Evolutionary conservation across 2,888 invertebrate species (phyloP).

Genomic region (Scelioninae gen. 2): DNA sequence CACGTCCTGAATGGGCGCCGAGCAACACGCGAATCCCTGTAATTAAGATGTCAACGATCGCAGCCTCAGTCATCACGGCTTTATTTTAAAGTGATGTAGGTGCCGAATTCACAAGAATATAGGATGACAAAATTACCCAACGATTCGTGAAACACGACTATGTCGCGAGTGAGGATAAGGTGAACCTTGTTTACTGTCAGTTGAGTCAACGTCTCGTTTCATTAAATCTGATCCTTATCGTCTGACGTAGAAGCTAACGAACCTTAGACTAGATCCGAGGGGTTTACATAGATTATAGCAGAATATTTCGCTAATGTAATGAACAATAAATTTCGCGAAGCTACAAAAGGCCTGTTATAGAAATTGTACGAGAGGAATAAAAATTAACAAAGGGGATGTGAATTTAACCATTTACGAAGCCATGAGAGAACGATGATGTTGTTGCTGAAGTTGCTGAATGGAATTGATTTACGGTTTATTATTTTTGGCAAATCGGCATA

Average conservation of each 20-base stretch:
- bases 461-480: no score
- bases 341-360: slow-evolving; percentile 48
- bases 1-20: no score
- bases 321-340: slow-evolving; percentile 62
- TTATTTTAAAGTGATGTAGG: slow-evolving; percentile 43
- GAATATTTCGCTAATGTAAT: slow-evolving; percentile 59
- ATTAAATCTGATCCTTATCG: slow-evolving; percentile 61
- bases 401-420: no score
- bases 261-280: slow-evolving; percentile 56
- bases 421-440: no score
- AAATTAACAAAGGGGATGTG: slow-evolving; percentile 9
- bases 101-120: slow-evolving; percentile 55
- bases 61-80: slow-evolving; percentile 22
- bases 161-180: slow-evolving; percentile 58
- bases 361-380: slow-evolving; percentile 13
- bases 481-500: no score
- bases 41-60: slow-evolving; percentile 39
- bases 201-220: slow-evolving; percentile 61
- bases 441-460: no score
- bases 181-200: slow-evolving; percentile 60
- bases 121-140: slow-evolving; percentile 59
- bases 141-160: slow-evolving; percentile 61
- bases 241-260: slow-evolving; percentile 60
- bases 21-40: slow-evolving; percentile 13
- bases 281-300: slow-evolving; percentile 57